phyloP scores from a whole-genome alignment of 2,888 invertebrate species.

The Alviniconcha strummeri region DNA sequence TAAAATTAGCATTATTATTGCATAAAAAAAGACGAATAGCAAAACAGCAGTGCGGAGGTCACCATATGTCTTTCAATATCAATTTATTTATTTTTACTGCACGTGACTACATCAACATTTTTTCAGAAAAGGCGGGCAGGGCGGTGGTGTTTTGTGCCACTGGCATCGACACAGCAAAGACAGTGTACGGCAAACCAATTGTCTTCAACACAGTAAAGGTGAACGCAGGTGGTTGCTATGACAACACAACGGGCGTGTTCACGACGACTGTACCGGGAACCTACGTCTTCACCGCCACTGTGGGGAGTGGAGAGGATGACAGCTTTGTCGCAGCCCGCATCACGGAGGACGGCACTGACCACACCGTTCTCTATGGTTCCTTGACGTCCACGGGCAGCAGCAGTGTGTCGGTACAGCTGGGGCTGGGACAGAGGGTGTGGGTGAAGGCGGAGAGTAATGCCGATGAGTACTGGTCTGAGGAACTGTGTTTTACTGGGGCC shows the following conservation, averaged over 20 bases:
- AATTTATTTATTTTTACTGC: too few relatives aligned
- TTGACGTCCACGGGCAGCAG: background rate
- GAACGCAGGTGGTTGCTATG: background rate
- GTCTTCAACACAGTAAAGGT: background rate
- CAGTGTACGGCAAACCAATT: background rate
- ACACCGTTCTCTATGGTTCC: background rate
- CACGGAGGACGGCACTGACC: background rate
- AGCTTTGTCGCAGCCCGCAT: background rate
- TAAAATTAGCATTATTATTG: too few relatives aligned
- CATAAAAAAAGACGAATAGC: too few relatives aligned
- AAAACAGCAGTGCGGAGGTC: too few relatives aligned
- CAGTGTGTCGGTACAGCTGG: conserved; percentile 1
- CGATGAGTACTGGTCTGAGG: background rate
- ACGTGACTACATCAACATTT: background rate
- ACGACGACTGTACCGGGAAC: background rate
- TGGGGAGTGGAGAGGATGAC: background rate
- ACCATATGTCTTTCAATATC: too few relatives aligned
- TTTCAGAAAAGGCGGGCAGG: background rate
- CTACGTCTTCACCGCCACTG: background rate
- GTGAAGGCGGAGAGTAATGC: background rate
- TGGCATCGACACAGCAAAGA: background rate
- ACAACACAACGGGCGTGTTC: background rate
- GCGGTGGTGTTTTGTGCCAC: background rate
- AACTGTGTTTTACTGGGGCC: background rate
- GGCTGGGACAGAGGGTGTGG: background rate